Evolutionary conservation across 2,797 vertebrate species (phyloP), one percentile per base, ranked within the genome.

Genomic region (Furcifer pardalis): DNA sequence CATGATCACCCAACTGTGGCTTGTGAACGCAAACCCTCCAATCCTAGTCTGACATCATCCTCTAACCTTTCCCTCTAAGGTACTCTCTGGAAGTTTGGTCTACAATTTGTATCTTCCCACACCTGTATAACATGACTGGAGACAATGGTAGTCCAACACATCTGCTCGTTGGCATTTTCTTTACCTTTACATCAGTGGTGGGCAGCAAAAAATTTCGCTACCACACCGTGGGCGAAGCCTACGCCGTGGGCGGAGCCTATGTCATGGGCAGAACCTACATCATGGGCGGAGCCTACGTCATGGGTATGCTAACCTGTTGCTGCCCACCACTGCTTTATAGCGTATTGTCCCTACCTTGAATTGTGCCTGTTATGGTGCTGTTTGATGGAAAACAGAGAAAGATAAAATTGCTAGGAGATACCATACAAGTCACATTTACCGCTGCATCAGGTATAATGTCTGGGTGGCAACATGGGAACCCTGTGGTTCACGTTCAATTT

Each of bases 401-500:
- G 49, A 32, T 4, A 60, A 23, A n/a, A 25, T 32, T 21, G 59
- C 37, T 32, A 62, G 13, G 15, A 44, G 69, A 19, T 40, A 25
- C 62, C 25, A 49, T 7, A 68, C 37, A 1, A 1, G 5, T 32
- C 59, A 46, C 65, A 37, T 19, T 23, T 9, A 2, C 30, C 37
- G 2, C 59, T 42, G 63, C 69, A 27, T 15, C 5, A 65, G 46
- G 69, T 17, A 40, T 27, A 10, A 19, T 35, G 15, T 46, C 56
- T 7, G 13, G 19, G 52, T 27, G 6, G 21, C 30, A 32, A 42
- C 2, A 15, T 7, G 12, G 8, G 46, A 35, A 4, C 7, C n/a
- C 44, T n/a, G 6, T 21, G 4, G 6, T 73, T n/a, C 9, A 87
- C 83, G 84, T 21, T 52, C 7, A 60, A 89, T 86, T 65, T 49